Percentiles rank a stretch among this genome's conserved stretches.
phyloP scores from a whole-genome alignment of 2,113 vertebrate genomes.

The Prinia subflava region DNA sequence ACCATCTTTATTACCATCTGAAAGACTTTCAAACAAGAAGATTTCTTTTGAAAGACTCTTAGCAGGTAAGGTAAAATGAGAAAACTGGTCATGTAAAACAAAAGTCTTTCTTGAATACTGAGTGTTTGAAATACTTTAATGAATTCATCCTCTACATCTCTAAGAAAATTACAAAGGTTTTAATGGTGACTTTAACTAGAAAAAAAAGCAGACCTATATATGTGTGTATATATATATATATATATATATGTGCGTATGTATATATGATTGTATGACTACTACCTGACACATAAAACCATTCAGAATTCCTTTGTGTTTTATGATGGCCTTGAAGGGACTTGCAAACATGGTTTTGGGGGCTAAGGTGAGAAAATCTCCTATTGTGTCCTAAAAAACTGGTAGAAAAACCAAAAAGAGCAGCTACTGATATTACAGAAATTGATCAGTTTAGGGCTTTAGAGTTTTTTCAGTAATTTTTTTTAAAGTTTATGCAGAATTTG shows the following conservation, averaged over 20 bases:
- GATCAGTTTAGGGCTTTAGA: not conserved
- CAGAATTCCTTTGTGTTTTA: not conserved
- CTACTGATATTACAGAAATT: not conserved
- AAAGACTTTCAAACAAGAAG: not conserved
- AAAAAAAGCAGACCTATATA: not conserved
- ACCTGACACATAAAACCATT: not conserved
- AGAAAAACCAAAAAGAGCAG: not conserved
- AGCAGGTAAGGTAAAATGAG: not conserved
- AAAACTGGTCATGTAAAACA: not conserved
- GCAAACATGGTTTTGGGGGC: not conserved
- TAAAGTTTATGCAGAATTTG: not conserved
- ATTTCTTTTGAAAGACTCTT: not conserved
- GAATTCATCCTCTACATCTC: not conserved
- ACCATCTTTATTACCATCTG: not conserved
- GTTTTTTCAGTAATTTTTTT: not conserved
- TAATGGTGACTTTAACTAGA: not conserved
- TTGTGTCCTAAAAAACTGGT: not conserved
- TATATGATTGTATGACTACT: not conserved
- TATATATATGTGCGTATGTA: not conserved
- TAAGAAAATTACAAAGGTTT: not conserved
- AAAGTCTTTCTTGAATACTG: not conserved
- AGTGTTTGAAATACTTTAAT: not conserved
- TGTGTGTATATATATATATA: not conserved
- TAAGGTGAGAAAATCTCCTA: not conserved
- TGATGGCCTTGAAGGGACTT: not conserved